A percentile compares a stretch with the other conserved stretches of the same genome.
These are phyloP conservation scores for Donacobius atricapilla DNA, from an alignment of 2,113 vertebrate genomes.

Conservation along the genomic window DNA sequence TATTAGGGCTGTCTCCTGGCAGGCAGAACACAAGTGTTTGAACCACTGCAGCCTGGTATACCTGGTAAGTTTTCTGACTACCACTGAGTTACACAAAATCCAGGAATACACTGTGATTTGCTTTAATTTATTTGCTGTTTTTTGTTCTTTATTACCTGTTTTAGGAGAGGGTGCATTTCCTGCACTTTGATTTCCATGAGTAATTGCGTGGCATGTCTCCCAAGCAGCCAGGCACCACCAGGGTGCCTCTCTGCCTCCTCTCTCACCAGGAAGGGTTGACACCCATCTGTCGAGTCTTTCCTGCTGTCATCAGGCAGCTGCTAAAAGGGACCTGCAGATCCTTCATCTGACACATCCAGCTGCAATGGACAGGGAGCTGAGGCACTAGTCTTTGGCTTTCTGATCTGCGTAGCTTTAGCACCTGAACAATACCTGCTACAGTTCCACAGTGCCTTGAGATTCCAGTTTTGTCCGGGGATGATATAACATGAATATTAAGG, in stretches of 20 bases:
- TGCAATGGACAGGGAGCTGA: not conserved
- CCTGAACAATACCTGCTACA: not conserved
- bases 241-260: not conserved
- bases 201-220: not conserved
- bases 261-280: not conserved
- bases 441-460: not conserved
- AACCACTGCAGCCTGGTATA: not conserved
- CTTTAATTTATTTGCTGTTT: not conserved
- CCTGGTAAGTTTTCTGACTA: not conserved
- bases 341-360: not conserved
- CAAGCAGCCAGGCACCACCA: not conserved
- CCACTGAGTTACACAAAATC: not conserved
- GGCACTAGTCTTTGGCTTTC: not conserved
- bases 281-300: not conserved
- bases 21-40: not conserved
- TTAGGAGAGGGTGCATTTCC: not conserved
- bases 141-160: not conserved
- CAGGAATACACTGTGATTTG: accelerated
- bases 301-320: not conserved
- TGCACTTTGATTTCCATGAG: not conserved
- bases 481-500: not conserved
- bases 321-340: not conserved
- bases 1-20: not conserved
- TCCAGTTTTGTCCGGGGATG: not conserved
- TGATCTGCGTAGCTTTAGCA: not conserved